Percentiles rank a stretch among this genome's conserved stretches.
Evolutionary conservation across 2,797 vertebrate genomes (phyloP).

Genomic region (Micrastur ruficollis): DNA sequence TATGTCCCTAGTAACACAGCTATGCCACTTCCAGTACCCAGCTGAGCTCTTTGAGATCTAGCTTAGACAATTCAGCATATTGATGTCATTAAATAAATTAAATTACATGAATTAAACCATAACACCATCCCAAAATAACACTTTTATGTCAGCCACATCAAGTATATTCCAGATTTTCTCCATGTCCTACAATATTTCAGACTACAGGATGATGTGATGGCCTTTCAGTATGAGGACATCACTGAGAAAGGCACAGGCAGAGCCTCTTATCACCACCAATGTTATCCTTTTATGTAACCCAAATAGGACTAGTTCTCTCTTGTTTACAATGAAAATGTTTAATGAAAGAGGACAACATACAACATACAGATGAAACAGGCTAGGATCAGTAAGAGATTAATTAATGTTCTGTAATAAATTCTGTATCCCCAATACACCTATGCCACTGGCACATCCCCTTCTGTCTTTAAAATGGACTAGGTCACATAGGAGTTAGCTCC

Average conservation of each 20-base stretch:
- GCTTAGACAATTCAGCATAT: background rate
- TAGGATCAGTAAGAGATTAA: background rate
- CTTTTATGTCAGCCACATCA: background rate
- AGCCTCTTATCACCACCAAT: background rate
- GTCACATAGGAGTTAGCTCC: background rate
- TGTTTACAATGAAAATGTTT: background rate
- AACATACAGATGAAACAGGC: background rate
- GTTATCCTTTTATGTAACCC: background rate
- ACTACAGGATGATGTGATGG: background rate
- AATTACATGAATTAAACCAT: background rate
- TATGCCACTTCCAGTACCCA: background rate
- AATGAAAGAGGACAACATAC: background rate
- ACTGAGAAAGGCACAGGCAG: background rate
- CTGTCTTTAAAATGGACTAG: background rate
- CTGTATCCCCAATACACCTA: background rate
- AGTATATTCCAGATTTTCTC: background rate
- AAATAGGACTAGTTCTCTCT: background rate
- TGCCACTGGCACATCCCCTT: background rate
- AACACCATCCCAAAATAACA: background rate
- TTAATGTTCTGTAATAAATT: background rate
- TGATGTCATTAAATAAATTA: conserved; percentile 4
- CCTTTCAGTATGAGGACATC: background rate
- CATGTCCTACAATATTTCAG: background rate
- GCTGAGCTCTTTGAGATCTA: background rate
- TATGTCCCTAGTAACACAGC: background rate